These are phyloP conservation scores for Sipha maydis DNA, from an alignment of 2,888 invertebrate genomes.

Conservation along the genomic window DNA sequence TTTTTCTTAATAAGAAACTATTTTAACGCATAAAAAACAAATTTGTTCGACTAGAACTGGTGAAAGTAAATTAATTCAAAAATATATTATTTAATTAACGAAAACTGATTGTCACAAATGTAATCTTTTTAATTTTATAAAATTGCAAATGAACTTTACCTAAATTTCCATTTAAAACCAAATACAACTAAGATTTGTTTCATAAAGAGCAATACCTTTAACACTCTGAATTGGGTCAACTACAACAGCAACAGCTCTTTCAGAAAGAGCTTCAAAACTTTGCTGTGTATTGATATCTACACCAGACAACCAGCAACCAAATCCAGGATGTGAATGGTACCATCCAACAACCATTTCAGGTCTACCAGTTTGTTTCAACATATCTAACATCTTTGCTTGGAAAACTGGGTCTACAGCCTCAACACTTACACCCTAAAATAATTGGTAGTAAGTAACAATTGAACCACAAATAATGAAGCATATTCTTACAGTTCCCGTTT, in stretches of 20 bases:
- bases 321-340: slow-evolving; percentile 99
- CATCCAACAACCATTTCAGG: slow-evolving; percentile 99
- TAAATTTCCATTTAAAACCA: not conserved
- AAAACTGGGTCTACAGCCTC: slow-evolving; percentile 99
- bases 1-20: too few species aligned
- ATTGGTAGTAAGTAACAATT: not conserved
- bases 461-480: not conserved
- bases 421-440: slow-evolving; percentile 86
- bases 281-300: slow-evolving; percentile 99
- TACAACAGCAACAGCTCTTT: slow-evolving; percentile 98
- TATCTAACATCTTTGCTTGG: slow-evolving; percentile 93
- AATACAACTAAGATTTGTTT: not conserved
- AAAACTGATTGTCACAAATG: not conserved
- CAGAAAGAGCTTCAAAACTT: slow-evolving; percentile 97
- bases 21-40: too few species aligned
- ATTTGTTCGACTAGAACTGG: too few species aligned
- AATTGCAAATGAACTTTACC: not conserved
- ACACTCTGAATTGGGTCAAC: slow-evolving; percentile 99
- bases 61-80: not conserved
- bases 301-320: slow-evolving; percentile 99
- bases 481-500: slow-evolving; percentile 83
- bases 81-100: not conserved
- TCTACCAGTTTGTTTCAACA: slow-evolving; percentile 87
- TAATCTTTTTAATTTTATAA: not conserved
- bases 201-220: slow-evolving; percentile 76